phyloP scores from a whole-genome alignment of 2,888 invertebrate genomes.

The Lamellibrachia columna region DNA sequence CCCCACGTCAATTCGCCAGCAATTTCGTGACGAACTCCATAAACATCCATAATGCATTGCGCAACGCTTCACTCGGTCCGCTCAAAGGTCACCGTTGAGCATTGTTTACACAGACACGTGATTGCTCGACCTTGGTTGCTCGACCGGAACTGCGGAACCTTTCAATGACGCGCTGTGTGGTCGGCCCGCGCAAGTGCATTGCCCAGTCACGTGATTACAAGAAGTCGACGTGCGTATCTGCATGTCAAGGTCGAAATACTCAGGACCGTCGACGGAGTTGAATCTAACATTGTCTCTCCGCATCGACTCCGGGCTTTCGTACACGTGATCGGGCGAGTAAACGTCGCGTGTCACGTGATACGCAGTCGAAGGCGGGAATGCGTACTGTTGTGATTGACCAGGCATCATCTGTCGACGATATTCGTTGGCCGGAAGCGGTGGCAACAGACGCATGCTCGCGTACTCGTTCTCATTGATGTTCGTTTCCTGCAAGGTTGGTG shows the following conservation, averaged over 20 bases:
- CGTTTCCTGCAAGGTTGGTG: not conserved
- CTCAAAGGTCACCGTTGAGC: not conserved
- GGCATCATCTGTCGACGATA: not conserved
- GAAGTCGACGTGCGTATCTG: not conserved
- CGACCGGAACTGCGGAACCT: not conserved
- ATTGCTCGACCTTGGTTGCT: not conserved
- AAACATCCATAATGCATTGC: not conserved
- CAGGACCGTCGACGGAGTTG: not conserved
- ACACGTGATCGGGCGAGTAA: constrained; percentile 9
- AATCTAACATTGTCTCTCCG: not conserved
- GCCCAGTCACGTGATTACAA: not conserved
- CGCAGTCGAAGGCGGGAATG: not conserved
- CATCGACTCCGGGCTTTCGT: not conserved
- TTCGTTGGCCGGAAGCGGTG: not conserved
- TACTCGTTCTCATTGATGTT: constrained; percentile 5
- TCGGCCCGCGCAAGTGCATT: not conserved
- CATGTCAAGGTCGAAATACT: not conserved
- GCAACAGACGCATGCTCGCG: constrained; percentile 6
- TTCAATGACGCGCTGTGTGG: not conserved
- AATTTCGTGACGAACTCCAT: not conserved
- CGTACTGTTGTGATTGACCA: not conserved
- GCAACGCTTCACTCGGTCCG: not conserved
- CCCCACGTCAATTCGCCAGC: not conserved
- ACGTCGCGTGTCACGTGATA: not conserved
- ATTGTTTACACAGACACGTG: not conserved